Base-by-base conservation (phyloP, 2,797 vertebrate species). In the Poeciliopsis turneri region DNA sequence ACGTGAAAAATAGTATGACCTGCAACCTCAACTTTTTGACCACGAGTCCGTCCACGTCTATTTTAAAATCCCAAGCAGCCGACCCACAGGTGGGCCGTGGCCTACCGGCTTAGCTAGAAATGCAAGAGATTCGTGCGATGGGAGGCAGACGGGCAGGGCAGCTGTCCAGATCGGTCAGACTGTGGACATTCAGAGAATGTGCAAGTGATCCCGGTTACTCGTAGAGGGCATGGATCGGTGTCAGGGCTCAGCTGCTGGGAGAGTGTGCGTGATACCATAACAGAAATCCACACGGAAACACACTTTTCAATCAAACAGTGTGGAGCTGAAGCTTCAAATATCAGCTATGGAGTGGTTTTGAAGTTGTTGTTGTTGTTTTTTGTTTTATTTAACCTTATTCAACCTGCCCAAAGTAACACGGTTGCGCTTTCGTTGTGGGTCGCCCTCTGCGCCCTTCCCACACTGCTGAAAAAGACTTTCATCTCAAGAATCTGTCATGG, bases 111-210 rank as follows among this genome's bases (percentile, higher is more conserved):
- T 72, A 88, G 85, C 71, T 78, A 89, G 91, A 90, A 88, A 96
- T 93, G 89, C 86, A 85, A 86, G 84, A 90, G 83, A 93, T 90
- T 70, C 78, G 66, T 79, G 89, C 82, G 79, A 87, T 83, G 89
- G 78, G 66, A 84, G 77, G 77, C 72, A 80, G 85, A 89, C 84
- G 51, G 87, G 74, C 79, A 84, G 89, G 90, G 88, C 95, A 96
- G 95, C 95, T 96, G 96, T 94, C 94, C 92, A 92, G 88, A 86
- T 90, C 90, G 43, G 81, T 96, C 94, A 93, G 77, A 87, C 70
- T 20, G 46, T 82, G 81, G 77, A 86, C 90, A 95, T 93, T 87
- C 84, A 39, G 92, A 78, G 92, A 94, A 96, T 96, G 94, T 86
- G 89, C 82, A 90, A 94, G 89, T 71, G 92, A 93, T 95, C 92